Evolutionary conservation across 2,888 invertebrate species (phyloP), one percentile per base, ranked within the genome.

Genomic region (Drosophila emarginata): DNA sequence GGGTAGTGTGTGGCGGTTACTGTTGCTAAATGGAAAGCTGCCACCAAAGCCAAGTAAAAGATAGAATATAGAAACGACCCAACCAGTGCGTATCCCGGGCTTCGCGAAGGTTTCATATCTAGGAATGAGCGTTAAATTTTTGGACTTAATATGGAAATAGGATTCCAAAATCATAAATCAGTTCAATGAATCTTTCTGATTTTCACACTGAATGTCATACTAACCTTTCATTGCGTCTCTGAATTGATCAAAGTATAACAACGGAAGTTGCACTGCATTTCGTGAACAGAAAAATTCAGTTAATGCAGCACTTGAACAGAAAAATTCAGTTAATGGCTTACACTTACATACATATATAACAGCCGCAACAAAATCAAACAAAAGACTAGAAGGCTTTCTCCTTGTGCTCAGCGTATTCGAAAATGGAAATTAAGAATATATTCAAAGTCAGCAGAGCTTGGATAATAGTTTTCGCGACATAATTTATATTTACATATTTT

Each of bases 311-410:
- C 56, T 70, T 58, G 64, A 65, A 56, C 56, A 58, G 65, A 73
- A 66, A 72, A 80, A 71, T 66, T 59, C 65, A 75, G 77, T 80
- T 72, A 75, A 85, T 82, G 78, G 66, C 52, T 50, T 59, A 67
- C 65, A 67, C 51, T 62, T 23, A 23, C 52, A n/a, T 52, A 67
- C 51, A 60, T 23, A 23, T 51, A n/a, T 52, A 9, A 54, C 52
- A 59, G 36, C 28, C 63, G n/a, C 23, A 2, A 2, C 23, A 23
- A 23, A 23, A 23, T 4, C 23, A 51, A 51, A 45, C 53, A 68
- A 59, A 56, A 51, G n/a, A n/a, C n/a, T n/a, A n/a, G n/a, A n/a
- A n/a, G n/a, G n/a, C n/a, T 28, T 28, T 28, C 6, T 28, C 6
- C 6, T 28, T 28, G 4, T 28, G 5, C 28, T 28, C 5, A 28